Conservation (phyloP, 2,888 invertebrate genomes). For the Drosophila mercatorum region DNA sequence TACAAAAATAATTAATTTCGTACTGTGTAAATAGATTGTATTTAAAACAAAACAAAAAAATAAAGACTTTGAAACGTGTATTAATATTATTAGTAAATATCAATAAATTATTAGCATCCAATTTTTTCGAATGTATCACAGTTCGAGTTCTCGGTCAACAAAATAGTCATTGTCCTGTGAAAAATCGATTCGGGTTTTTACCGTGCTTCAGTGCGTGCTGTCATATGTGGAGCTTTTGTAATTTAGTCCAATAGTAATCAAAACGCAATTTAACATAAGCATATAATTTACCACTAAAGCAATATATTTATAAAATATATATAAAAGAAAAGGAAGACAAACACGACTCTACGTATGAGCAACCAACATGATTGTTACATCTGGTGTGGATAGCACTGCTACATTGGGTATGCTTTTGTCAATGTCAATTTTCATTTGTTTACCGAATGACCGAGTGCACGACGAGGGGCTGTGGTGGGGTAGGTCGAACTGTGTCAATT, state of each 20-base stretch:
- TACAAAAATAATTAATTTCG: not conserved
- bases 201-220: conserved; percentile 47
- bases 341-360: conserved; percentile 60
- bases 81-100: not conserved
- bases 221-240: conserved; percentile 61
- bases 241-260: conserved; percentile 37
- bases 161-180: conserved; percentile 66
- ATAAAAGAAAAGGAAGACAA: conserved; percentile 14
- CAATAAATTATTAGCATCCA: not conserved
- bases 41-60: not conserved
- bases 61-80: not conserved
- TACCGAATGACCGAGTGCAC: conserved; percentile 2
- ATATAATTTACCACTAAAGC: conserved; percentile 9
- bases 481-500: conserved; percentile 11
- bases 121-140: not conserved
- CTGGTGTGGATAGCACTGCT: conserved; percentile 84
- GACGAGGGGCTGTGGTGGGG: conserved; percentile 18
- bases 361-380: conserved; percentile 84
- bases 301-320: conserved; percentile 15
- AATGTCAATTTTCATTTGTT: conserved; percentile 34
- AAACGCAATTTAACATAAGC: conserved; percentile 28
- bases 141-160: conserved; percentile 46
- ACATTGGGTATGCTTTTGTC: conserved; percentile 82
- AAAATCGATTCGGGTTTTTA: conserved; percentile 69
- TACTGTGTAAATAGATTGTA: conserved; percentile 2